phyloP scores from a whole-genome alignment of 2,888 invertebrate genomes.

The Zaprionus obscuricornis region DNA sequence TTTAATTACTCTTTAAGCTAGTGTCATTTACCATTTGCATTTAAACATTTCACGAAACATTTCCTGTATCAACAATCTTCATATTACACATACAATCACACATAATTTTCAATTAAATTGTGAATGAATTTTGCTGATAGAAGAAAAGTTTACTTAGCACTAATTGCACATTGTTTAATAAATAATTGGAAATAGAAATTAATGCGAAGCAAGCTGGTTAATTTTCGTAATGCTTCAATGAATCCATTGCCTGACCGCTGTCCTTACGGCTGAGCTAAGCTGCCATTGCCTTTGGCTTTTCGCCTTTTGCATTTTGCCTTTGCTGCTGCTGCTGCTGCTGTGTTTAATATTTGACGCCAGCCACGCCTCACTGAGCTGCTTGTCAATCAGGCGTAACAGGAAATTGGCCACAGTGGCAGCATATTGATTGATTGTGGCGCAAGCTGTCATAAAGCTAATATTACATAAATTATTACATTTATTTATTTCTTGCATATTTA shows the following conservation, averaged over 20 bases:
- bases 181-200: slow-evolving; percentile 45
- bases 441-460: too few relatives aligned
- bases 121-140: not conserved
- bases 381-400: slow-evolving; percentile 32
- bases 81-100: too few relatives aligned
- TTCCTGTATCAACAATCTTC: too few relatives aligned
- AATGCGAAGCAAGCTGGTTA: slow-evolving; percentile 28
- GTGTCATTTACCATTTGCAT: not conserved
- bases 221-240: slow-evolving; percentile 31
- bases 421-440: slow-evolving; percentile 44
- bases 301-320: too few relatives aligned
- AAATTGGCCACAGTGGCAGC: slow-evolving; percentile 4
- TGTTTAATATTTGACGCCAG: slow-evolving; percentile 23
- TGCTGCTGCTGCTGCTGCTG: too few relatives aligned
- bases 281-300: not conserved
- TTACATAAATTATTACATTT: too few relatives aligned
- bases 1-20: not conserved
- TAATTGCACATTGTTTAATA: slow-evolving; percentile 29
- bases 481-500: too few relatives aligned
- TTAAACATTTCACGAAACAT: not conserved
- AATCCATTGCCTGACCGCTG: slow-evolving; percentile 5
- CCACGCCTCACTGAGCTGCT: slow-evolving; percentile 17
- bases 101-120: not conserved
- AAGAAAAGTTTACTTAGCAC: slow-evolving; percentile 4
- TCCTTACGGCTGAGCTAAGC: slow-evolving; percentile 2